A percentile compares a stretch with the other conserved stretches of the same genome.
Conservation (phyloP, 1,140 invertebrate species). For the Episyrphus balteatus region DNA sequence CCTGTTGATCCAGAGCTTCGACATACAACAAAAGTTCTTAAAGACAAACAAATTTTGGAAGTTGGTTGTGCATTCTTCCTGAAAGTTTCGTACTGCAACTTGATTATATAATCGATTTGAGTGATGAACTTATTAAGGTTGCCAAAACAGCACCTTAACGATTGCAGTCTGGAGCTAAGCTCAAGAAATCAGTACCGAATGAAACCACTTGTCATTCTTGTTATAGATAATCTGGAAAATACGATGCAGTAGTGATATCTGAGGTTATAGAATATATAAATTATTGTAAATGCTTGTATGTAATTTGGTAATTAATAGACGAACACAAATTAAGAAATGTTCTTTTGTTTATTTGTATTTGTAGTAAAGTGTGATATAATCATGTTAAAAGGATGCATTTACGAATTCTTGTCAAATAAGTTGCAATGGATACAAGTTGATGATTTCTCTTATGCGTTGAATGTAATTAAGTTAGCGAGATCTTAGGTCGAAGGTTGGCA, state of each 20-base stretch:
- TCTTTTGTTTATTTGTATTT: constrained; percentile 14
- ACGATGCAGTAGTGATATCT: constrained; percentile 76
- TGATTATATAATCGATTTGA: constrained; percentile 33
- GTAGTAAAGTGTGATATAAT: constrained; percentile 52
- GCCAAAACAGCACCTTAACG: constrained; percentile 46
- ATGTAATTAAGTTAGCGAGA: constrained; percentile 52
- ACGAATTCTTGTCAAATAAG: constrained; percentile 52
- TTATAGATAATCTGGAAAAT: constrained; percentile 38
- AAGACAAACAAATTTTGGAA: constrained; percentile 62
- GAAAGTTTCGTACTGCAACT: constrained; percentile 43
- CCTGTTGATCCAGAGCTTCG: constrained; percentile 16
- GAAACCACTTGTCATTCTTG: constrained; percentile 48
- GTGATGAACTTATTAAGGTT: constrained; percentile 41
- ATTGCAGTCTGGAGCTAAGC: constrained; percentile 23
- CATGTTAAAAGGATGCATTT: constrained; percentile 59
- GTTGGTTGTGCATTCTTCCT: constrained; percentile 75
- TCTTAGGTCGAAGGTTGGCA: background rate
- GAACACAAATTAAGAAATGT: too few species aligned
- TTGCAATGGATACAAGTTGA: constrained; percentile 59
- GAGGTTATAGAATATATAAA: constrained; percentile 90
- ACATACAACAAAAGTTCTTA: constrained; percentile 45
- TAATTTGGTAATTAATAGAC: too few species aligned
- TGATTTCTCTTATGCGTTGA: constrained; percentile 60
- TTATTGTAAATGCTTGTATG: constrained; percentile 56
- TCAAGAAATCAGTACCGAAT: constrained; percentile 27